Base-by-base conservation (phyloP, 2,797 vertebrate genomes). In the Sebastes elongatus region DNA sequence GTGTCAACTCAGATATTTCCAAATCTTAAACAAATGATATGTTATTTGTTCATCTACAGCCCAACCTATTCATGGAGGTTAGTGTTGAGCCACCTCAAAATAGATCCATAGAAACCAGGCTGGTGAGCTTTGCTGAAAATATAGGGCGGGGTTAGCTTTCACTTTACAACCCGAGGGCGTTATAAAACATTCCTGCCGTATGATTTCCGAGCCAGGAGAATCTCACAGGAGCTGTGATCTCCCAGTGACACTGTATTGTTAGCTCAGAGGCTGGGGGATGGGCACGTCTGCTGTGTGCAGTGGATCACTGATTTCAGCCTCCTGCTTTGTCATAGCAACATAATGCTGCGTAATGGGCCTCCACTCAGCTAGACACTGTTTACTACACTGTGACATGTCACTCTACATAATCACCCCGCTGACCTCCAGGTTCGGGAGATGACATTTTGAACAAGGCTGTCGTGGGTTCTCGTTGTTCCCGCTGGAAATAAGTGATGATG, bases 281-380 rank as follows among this genome's bases (percentile, higher is more conserved):
- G 87, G 86, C 30, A 74, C 8, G 59, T 86, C 62, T 86, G 79
- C 70, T 82, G 67, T 82, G 67, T 81, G 79, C 60, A 72, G 56
- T 35, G 81, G 83, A 73, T 92, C 85, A 84, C 76, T 88, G 84
- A 66, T 80, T 88, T 80, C 77, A 82, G 78, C 71, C 87, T 87
- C 65, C 59, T 91, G 91, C 88, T 94, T 93, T 91, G 91, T 91
- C 91, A 93, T 80, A 76, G 79, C 79, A 89, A 82, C 82, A 87
- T 87, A 88, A 92, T 88, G 88, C 84, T 74, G 82, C 66, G 82
- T 93, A 91, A 94, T 89, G 78, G 88, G 80, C 83, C 71, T 83
- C 76, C 78, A 73, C 76, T 82, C 59, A 65, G 80, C 86, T 16
- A 82, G 77, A 86, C 85, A 74, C 68, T 80, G 81, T 84, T 57